A percentile compares a stretch with the other conserved stretches of the same genome.
phyloP scores from a whole-genome alignment of 1,140 invertebrate species.

The Rhynchophorus ferrugineus region DNA sequence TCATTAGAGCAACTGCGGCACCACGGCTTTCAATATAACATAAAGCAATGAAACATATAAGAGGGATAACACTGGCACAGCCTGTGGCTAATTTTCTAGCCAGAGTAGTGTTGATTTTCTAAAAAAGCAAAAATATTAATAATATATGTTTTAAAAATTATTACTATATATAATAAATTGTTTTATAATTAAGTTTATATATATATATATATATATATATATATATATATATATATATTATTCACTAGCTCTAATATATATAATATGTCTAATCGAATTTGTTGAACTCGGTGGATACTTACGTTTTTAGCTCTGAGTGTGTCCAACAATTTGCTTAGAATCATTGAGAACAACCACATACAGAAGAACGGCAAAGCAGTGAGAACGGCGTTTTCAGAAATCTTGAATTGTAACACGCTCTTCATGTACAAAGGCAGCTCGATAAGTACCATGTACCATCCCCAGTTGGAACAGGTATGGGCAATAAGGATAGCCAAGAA shows the following conservation, averaged over 20 bases:
- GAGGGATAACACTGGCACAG: conserved; percentile 58
- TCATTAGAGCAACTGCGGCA: conserved; percentile 66
- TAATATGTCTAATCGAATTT: too few relatives aligned
- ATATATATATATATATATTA: too few relatives aligned
- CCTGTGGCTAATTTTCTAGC: conserved; percentile 40
- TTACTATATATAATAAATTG: not conserved
- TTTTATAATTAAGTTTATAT: too few relatives aligned
- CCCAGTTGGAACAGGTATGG: conserved; percentile 82
- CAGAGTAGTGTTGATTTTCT: conserved; percentile 53
- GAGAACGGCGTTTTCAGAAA: conserved; percentile 67
- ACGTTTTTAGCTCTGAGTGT: conserved; percentile 49
- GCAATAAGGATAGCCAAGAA: conserved; percentile 67
- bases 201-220: too few relatives aligned
- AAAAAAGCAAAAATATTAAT: conserved; percentile 3
- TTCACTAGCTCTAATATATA: too few relatives aligned
- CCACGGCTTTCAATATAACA: conserved; percentile 57
- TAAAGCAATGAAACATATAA: conserved; percentile 59
- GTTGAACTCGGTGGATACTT: too few relatives aligned
- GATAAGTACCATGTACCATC: conserved; percentile 90
- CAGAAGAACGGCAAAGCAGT: conserved; percentile 67
- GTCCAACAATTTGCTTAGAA: conserved; percentile 56
- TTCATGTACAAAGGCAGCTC: conserved; percentile 91
- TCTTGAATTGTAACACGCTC: conserved; percentile 79
- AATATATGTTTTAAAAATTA: not conserved
- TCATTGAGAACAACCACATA: conserved; percentile 69